These are phyloP conservation scores for Acomys russatus DNA, from an alignment of 2,797 vertebrate genomes.

Conservation along the genomic window DNA sequence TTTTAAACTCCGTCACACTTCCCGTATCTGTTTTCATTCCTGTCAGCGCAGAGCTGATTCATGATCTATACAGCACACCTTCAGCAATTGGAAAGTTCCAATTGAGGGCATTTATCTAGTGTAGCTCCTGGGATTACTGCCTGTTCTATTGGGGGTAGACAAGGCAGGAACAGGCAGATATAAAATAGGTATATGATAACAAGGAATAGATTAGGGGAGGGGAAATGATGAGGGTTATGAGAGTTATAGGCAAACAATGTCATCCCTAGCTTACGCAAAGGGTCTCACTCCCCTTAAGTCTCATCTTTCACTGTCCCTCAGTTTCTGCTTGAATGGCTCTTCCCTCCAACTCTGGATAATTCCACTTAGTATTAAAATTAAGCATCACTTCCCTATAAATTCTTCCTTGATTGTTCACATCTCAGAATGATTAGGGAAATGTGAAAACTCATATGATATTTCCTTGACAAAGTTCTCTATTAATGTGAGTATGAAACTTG, in stretches of 20 bases:
- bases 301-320: background rate
- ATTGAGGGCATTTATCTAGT: background rate
- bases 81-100: constrained; percentile 20
- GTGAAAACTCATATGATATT: background rate
- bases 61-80: background rate
- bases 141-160: background rate
- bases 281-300: background rate
- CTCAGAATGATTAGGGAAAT: background rate
- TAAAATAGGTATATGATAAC: background rate
- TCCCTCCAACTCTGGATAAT: background rate
- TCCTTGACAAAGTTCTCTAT: constrained; percentile 5
- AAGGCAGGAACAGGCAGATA: background rate
- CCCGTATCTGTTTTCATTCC: background rate
- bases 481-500: background rate
- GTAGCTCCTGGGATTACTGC: background rate
- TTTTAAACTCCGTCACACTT: constrained; percentile 2
- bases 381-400: background rate
- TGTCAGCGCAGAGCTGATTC: background rate
- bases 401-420: constrained; percentile 1
- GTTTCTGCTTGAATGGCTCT: constrained; percentile 1
- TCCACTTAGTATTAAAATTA: background rate
- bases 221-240: background rate
- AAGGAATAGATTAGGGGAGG: background rate
- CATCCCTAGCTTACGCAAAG: background rate
- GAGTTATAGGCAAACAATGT: background rate